These are phyloP conservation scores for Sorex fumeus DNA, from an alignment of 2,113 vertebrate genomes.

Conservation along the genomic window DNA sequence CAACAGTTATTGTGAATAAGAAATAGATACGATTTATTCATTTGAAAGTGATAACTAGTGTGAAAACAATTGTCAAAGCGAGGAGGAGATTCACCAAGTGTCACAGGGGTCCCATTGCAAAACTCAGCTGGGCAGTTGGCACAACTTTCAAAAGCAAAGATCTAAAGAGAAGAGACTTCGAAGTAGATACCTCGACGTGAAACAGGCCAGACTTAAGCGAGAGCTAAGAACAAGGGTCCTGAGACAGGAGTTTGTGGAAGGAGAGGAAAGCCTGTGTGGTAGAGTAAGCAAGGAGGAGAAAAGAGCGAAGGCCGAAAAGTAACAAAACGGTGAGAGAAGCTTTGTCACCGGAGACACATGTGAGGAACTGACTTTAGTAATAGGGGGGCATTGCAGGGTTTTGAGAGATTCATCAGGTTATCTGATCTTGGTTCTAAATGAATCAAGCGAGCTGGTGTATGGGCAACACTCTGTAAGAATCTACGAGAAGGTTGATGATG, in stretches of 20 bases:
- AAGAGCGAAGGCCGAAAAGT: not conserved
- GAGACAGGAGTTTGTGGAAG: slow-evolving; percentile 29
- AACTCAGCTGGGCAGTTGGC: not conserved
- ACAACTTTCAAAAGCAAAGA: not conserved
- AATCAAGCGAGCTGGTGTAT: not conserved
- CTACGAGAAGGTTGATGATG: too few species aligned
- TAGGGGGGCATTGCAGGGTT: not conserved
- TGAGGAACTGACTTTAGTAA: not conserved
- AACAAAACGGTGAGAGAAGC: not conserved
- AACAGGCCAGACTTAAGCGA: not conserved
- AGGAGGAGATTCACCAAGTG: not conserved
- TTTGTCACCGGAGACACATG: not conserved
- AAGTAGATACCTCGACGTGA: too few species aligned
- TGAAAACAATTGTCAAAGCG: not conserved
- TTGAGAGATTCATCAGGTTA: not conserved
- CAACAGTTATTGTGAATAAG: not conserved
- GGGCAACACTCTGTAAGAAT: not conserved
- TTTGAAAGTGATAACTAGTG: not conserved
- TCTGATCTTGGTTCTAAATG: not conserved
- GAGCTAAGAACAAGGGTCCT: not conserved
- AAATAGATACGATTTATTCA: not conserved
- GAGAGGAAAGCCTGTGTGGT: not conserved
- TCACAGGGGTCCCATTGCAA: not conserved
- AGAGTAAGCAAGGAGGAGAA: not conserved
- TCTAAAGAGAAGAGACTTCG: not conserved